Evolutionary conservation across 2,113 vertebrate species (phyloP).

Genomic region (Todiramphus chloris): DNA sequence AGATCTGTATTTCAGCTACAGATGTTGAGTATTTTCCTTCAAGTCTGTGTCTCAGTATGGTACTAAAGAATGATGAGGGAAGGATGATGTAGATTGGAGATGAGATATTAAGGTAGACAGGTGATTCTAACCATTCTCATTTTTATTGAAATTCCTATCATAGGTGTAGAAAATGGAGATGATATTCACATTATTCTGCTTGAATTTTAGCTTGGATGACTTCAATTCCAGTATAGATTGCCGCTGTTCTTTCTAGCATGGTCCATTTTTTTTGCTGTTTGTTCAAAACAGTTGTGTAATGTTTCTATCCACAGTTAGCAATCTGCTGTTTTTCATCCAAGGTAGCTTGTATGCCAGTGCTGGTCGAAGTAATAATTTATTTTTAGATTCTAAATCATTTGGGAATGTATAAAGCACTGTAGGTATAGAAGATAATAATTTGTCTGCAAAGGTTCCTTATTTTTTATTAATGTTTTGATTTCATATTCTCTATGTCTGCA

Average conservation of each 20-base stretch:
- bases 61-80: neutral
- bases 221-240: neutral
- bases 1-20: neutral
- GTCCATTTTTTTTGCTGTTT: neutral
- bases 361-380: slow-evolving; percentile 17
- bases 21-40: neutral
- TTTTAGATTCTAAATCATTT: slow-evolving; percentile 29
- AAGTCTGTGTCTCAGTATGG: neutral
- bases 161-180: neutral
- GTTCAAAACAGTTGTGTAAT: neutral
- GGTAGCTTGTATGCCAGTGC: neutral
- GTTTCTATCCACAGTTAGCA: neutral
- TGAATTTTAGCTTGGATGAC: neutral
- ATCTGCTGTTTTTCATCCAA: slow-evolving; percentile 29
- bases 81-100: neutral
- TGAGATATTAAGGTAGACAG: neutral
- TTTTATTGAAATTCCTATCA: neutral
- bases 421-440: slow-evolving; percentile 24
- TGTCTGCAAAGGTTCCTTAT: slow-evolving; percentile 36
- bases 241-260: neutral
- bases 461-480: slow-evolving; percentile 61
- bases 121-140: neutral
- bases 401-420: neutral
- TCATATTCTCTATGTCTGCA: slow-evolving; percentile 31
- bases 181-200: neutral